Evolutionary conservation across 2,797 vertebrate species (phyloP), one percentile per base, ranked within the genome.

Genomic region (Myoxocephalus aenaeus): DNA sequence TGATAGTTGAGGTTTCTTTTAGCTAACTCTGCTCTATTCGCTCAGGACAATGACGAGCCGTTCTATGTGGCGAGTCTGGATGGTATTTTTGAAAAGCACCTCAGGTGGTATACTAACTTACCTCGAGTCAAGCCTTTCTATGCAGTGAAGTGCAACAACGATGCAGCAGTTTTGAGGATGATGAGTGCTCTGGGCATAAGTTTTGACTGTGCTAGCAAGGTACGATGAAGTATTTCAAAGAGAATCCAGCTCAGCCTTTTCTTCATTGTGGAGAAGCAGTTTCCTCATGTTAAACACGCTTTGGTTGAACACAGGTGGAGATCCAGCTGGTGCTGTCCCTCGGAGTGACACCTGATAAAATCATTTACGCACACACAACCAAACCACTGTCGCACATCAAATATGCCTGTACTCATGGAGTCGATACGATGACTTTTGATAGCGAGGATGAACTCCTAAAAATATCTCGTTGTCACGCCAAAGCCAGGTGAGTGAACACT

Each of bases 131-230:
- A 85, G 20, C 95, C 95, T n/a, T 96, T 94, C 85, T 97, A 96
- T 44, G 79, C 93, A 0, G 89, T 96, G 1, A 96, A 94, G 86
- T 96, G 95, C 89, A 97, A 96, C 25, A 32, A 88, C 91, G 92
- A 89, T 5, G 89, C 73, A 0, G 93, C 93, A 0, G 94, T 97
- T 83, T 64, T 96, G 3, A 90, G 90, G 88, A 92, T 92, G 77
- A 91, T 96, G 82, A 94, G 90, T 0, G 87, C 94, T 85, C 87
- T 97, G 85, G 96, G 93, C 17, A 87, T 93, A 3, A 96, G 96
- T 4, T 96, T 97, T 75, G 94, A 96, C 88, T 97, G 96, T 82
- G 86, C 94, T 69, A 96, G 78, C 89, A 96, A 97, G 95, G 96
- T 96, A 91, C 4, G 0, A 57, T 51, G 2, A 63, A 25, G 22